These are phyloP conservation scores for Eurypyga helias DNA, from an alignment of 2,113 vertebrate genomes.

Conservation along the genomic window DNA sequence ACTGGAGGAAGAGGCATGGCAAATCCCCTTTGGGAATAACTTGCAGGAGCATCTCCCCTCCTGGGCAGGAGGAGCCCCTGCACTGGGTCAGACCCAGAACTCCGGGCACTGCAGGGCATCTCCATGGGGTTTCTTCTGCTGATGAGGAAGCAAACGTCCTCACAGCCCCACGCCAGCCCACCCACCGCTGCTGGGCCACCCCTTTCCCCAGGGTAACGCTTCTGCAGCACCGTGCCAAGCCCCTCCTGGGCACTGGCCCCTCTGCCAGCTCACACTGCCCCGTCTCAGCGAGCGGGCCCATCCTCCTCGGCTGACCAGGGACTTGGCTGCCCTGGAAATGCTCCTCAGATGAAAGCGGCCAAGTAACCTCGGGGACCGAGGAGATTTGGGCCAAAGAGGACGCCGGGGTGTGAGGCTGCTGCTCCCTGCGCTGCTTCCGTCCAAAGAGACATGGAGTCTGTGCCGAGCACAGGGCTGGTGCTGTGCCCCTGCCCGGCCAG, in stretches of 20 bases:
- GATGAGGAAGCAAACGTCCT: not conserved
- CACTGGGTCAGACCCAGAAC: not conserved
- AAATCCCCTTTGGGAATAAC: not conserved
- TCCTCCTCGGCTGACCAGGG: not conserved
- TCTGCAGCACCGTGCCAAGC: not conserved
- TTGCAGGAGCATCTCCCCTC: not conserved
- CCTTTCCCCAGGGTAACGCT: not conserved
- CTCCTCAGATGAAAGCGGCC: not conserved
- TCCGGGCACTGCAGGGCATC: accelerated
- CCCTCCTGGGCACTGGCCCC: not conserved
- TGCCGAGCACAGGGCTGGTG: not conserved
- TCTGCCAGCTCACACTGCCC: not conserved
- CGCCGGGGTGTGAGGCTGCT: not conserved
- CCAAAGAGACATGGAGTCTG: accelerated
- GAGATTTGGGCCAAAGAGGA: not conserved
- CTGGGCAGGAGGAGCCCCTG: not conserved
- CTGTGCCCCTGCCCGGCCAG: not conserved
- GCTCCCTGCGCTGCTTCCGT: accelerated
- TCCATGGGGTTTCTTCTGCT: not conserved
- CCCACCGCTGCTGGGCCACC: no score
- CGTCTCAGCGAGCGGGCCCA: not conserved
- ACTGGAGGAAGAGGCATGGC: not conserved
- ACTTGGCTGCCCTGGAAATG: not conserved
- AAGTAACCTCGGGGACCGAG: not conserved
- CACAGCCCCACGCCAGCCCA: not conserved